Conservation (phyloP, 2,797 vertebrate species). For the Anableps anableps region DNA sequence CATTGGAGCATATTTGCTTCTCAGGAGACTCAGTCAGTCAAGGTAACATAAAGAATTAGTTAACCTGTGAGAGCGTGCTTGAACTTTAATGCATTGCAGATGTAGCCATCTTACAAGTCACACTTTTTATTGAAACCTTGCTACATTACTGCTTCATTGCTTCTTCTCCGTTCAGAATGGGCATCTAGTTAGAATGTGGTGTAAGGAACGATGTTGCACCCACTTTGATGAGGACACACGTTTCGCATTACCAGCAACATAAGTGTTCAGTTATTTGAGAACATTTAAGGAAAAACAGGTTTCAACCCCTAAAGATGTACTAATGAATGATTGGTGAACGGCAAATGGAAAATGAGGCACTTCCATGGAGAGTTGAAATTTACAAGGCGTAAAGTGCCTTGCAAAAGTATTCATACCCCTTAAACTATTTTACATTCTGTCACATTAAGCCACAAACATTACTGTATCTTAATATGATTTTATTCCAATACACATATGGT, state of each 20-base stretch:
- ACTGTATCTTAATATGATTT: background rate
- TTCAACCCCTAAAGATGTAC: constrained; percentile 14
- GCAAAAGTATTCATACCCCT: background rate
- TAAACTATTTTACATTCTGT: background rate
- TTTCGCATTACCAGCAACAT: constrained; percentile 52
- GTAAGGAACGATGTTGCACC: constrained; percentile 34
- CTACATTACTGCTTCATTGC: constrained; percentile 34
- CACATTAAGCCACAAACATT: background rate
- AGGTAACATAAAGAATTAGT: constrained; percentile 66
- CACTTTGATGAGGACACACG: constrained; percentile 56
- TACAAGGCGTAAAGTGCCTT: constrained; percentile 39
- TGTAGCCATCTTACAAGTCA: constrained; percentile 69
- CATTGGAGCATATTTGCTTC: constrained; percentile 60
- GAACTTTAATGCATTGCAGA: constrained; percentile 68
- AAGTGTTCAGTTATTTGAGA: constrained; percentile 41
- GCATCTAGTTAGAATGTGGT: constrained; percentile 43
- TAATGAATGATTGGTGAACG: constrained; percentile 60
- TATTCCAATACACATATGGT: background rate
- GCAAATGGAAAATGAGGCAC: constrained; percentile 51
- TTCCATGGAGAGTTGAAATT: constrained; percentile 42
- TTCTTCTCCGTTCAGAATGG: constrained; percentile 33
- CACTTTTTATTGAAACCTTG: constrained; percentile 64
- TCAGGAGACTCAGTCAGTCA: constrained; percentile 65
- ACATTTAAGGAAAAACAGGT: constrained; percentile 39
- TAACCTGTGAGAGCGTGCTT: constrained; percentile 67